Percentiles rank a stretch among this genome's conserved stretches.
These are phyloP conservation scores for Alligator sinensis DNA, from an alignment of 2,113 vertebrate genomes.

Conservation along the genomic window DNA sequence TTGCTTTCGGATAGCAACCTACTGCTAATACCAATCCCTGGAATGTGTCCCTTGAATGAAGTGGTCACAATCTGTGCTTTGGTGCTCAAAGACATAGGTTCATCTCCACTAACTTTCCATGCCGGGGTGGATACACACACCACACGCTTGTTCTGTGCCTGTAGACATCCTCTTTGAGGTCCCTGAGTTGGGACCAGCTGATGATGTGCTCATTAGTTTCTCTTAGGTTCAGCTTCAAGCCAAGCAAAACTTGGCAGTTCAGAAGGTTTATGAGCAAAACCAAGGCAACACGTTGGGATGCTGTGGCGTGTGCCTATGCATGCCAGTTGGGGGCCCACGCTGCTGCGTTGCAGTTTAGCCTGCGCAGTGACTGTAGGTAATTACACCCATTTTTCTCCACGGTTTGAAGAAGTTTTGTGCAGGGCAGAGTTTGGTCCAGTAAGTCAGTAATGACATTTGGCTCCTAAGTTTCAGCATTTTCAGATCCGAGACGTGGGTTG, in stretches of 20 bases:
- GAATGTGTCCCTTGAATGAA: neutral
- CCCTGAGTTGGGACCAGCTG: neutral
- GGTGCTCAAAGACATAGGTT: neutral
- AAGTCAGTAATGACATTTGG: too few species aligned
- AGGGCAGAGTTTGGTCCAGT: too few species aligned
- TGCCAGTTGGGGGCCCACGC: too few species aligned
- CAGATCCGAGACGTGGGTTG: too few species aligned
- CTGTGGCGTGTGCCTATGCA: too few species aligned
- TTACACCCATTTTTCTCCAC: too few species aligned
- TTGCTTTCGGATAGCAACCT: neutral
- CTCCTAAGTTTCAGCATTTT: too few species aligned
- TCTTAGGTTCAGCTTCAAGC: accelerated
- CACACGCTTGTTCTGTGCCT: neutral
- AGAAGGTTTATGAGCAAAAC: neutral
- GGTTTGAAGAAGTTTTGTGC: too few species aligned
- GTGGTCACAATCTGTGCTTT: neutral
- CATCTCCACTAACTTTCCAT: neutral
- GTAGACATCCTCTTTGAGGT: too few species aligned
- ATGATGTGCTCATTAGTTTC: conserved; percentile 7
- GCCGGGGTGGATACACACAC: neutral
- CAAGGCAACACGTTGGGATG: too few species aligned
- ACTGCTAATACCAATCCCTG: neutral
- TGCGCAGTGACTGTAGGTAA: too few species aligned
- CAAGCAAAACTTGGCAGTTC: neutral
- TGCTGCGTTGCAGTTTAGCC: too few species aligned